Percentiles rank a stretch among this genome's conserved stretches.
Conservation (phyloP, 1,140 invertebrate genomes). For the Drosophila obscura region DNA sequence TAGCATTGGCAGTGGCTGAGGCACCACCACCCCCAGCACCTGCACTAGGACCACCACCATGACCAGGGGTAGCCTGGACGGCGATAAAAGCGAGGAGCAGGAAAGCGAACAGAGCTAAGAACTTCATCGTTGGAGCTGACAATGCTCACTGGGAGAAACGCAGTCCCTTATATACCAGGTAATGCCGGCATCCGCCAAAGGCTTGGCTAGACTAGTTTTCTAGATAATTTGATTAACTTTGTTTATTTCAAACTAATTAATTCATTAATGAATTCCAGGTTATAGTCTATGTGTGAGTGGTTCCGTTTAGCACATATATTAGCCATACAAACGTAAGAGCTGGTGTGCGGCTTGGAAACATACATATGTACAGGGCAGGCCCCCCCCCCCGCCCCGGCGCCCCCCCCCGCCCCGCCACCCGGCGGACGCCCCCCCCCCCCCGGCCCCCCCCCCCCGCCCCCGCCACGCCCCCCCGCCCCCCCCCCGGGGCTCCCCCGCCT, state of each 20-base stretch:
- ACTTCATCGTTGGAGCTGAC: constrained; percentile 40
- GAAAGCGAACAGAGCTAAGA: constrained; percentile 37
- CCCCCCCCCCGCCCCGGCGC: too few relatives aligned
- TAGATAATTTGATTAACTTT: constrained; percentile 7
- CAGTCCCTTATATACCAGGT: constrained; percentile 41
- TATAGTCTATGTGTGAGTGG: constrained; percentile 14
- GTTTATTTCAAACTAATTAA: constrained; percentile 1
- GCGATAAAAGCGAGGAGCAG: constrained; percentile 25
- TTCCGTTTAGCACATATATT: constrained; percentile 54
- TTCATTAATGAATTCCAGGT: constrained; percentile 10
- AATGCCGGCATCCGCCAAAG: not conserved
- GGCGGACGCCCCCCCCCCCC: too few relatives aligned
- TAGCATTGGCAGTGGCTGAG: not conserved
- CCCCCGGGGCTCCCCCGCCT: too few relatives aligned
- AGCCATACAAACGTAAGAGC: constrained; percentile 24
- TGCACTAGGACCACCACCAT: not conserved
- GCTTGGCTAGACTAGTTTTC: constrained; percentile 20
- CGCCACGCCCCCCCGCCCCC: too few relatives aligned
- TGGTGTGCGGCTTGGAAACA: constrained; percentile 24
- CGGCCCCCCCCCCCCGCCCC: too few relatives aligned
- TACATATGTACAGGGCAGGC: too few relatives aligned
- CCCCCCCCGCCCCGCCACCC: too few relatives aligned
- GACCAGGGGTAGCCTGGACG: constrained; percentile 5
- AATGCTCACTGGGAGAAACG: constrained; percentile 31
- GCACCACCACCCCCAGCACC: constrained; percentile 3